Evolutionary conservation across 2,797 vertebrate genomes (phyloP), one percentile per base, ranked within the genome.

Genomic region (Eulemur coronatus): DNA sequence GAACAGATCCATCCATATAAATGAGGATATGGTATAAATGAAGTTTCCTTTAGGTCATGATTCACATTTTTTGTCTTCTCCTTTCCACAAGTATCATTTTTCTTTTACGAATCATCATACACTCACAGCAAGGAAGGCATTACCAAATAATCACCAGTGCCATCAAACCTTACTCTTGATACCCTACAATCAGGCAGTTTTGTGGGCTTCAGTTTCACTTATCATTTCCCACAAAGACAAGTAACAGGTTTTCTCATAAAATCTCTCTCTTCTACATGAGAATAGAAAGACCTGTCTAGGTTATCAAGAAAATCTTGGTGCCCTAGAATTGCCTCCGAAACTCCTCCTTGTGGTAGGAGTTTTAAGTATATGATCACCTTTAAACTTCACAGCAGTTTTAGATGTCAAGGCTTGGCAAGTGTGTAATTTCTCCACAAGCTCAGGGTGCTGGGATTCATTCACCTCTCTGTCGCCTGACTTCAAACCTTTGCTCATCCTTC

Each of bases 1-100:
- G 59, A 94, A 92, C 69, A 81, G 94, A 94, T 95, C 20, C 63
- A 95, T 93, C 70, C 86, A 65, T 84, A 89, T 93, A 96, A 92
- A 95, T 96, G 78, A 95, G 63, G 46, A 22, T 84, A 35, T 55
- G 61, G 65, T 30, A 43, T 82, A 95, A 93, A 92, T 61, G 80
- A 97, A 96, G 26, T 90, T 95, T 94, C 80, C 69, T 86, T 75
- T 89, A 57, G 79, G 57, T 89, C 75, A 57, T 80, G 70, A 92
- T 65, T 96, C 80, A 90, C 88, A 50, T 96, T 94, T 96, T 96
- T 33, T 85, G 22, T 90, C 69, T 89, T 93, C 28, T n/a, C 28
- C 20, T 84, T 93, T 89, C 65, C 38, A 70, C 28, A 70, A 88
- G 35, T 82, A 82, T 69, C 8, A 33, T 90, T 97, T 79, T 93